Evolutionary conservation across 2,797 vertebrate genomes (phyloP).

Genomic region (Spheniscus humboldti): DNA sequence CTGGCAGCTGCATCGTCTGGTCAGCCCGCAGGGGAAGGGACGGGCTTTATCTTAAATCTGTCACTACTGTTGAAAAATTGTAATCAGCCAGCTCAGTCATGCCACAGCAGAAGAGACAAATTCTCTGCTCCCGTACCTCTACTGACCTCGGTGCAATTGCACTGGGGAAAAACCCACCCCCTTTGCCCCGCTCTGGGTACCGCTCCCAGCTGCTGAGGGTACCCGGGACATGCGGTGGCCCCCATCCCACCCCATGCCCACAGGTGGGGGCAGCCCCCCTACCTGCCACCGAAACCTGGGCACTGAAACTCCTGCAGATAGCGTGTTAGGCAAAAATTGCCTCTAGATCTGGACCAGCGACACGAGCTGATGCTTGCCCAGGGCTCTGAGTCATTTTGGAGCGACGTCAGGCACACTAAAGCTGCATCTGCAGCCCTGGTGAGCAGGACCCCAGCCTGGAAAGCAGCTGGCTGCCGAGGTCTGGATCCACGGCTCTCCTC

Average conservation of each 20-base stretch:
- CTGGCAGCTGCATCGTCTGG: not conserved
- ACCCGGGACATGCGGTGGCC: not conserved
- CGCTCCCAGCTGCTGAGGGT: not conserved
- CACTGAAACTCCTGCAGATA: not conserved
- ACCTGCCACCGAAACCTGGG: not conserved
- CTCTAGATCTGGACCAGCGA: not conserved
- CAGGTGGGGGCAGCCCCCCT: not conserved
- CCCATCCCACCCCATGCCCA: not conserved
- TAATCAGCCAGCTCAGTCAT: not conserved
- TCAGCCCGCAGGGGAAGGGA: not conserved
- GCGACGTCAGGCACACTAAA: fast-evolving
- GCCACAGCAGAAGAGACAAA: not conserved
- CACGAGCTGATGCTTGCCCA: not conserved
- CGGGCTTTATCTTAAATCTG: not conserved
- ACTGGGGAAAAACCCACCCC: not conserved
- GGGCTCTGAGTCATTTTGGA: not conserved
- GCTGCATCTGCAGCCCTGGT: not conserved
- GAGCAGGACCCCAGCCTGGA: not conserved
- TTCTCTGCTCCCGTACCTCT: not conserved
- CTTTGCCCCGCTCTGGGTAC: fast-evolving
- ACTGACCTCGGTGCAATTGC: not conserved
- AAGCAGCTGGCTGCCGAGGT: not conserved
- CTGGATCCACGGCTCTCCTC: not conserved
- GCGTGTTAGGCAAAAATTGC: fast-evolving
- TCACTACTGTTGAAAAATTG: not conserved